phyloP scores from a whole-genome alignment of 1,140 invertebrate genomes.

The Drosophila neocordata region DNA sequence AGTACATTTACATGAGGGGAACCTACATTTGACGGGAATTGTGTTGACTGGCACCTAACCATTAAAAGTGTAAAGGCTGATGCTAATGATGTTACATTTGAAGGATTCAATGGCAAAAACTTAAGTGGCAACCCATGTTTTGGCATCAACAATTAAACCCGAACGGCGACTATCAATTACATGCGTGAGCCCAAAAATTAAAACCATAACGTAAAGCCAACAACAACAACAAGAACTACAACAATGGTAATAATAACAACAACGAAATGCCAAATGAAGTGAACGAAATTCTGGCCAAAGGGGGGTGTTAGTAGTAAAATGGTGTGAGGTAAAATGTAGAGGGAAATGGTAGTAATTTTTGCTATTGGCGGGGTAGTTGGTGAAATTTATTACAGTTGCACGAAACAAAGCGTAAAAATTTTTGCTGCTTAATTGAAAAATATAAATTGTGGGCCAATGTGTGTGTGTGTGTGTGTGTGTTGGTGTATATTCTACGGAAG shows the following conservation, averaged over 20 bases:
- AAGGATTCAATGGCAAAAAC: neutral
- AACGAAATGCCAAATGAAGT: conserved; percentile 71
- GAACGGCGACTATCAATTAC: conserved; percentile 72
- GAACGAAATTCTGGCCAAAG: conserved; percentile 25
- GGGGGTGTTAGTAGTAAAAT: too few species aligned
- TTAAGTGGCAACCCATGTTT: conserved; percentile 21
- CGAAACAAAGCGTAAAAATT: conserved; percentile 78
- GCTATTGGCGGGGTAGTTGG: conserved; percentile 39
- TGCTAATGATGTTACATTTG: conserved; percentile 3
- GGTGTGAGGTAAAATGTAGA: neutral
- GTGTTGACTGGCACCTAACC: neutral
- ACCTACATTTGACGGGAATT: neutral
- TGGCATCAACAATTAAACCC: conserved; percentile 72
- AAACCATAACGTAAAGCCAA: conserved; percentile 68
- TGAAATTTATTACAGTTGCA: conserved; percentile 77
- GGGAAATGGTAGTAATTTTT: conserved; percentile 4
- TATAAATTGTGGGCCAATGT: conserved; percentile 64
- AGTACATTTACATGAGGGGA: neutral
- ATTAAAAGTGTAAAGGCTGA: conserved; percentile 1
- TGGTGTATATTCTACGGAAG: conserved; percentile 48
- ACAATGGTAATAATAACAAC: conserved; percentile 24
- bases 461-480: conserved; percentile 6
- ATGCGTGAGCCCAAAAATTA: conserved; percentile 58
- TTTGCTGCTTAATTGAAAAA: conserved; percentile 80
- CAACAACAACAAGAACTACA: conserved; percentile 28